Conservation (phyloP, 1,140 invertebrate species). For the Brachionus rotundiformis region DNA sequence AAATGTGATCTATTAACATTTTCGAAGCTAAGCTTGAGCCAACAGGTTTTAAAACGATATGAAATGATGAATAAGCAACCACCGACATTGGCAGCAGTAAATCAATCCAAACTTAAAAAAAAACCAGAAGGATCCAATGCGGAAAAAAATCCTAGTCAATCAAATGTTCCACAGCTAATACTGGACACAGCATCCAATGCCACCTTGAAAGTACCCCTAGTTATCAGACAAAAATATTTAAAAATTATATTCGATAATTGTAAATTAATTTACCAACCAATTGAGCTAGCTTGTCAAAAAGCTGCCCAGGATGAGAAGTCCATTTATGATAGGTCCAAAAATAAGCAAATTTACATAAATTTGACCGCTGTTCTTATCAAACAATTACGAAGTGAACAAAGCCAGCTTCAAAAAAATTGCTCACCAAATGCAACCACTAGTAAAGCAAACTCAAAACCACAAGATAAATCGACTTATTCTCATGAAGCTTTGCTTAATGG, state of each 20-base stretch:
- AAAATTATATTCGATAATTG: slow-evolving; percentile 45
- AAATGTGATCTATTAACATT: slow-evolving; percentile 27
- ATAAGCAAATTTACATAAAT: slow-evolving; percentile 45
- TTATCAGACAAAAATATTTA: slow-evolving; percentile 24
- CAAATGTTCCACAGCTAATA: slow-evolving; percentile 17
- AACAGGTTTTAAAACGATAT: slow-evolving; percentile 45
- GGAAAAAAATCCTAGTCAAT: background rate
- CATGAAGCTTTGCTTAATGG: slow-evolving; percentile 18
- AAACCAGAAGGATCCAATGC: background rate
- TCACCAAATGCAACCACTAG: background rate
- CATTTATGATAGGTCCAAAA: slow-evolving; percentile 46
- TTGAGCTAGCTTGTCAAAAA: slow-evolving; percentile 43
- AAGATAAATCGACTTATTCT: background rate
- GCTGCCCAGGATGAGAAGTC: slow-evolving; percentile 41
- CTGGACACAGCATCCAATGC: slow-evolving; percentile 3
- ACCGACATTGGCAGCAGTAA: slow-evolving; percentile 1
- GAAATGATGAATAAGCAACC: slow-evolving; percentile 34
- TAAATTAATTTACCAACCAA: background rate
- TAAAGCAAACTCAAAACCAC: background rate
- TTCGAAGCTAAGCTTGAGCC: slow-evolving; percentile 1
- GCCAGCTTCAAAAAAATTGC: background rate
- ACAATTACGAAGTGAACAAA: slow-evolving; percentile 1
- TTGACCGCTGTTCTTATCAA: slow-evolving; percentile 24
- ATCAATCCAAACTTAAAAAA: slow-evolving; percentile 35
- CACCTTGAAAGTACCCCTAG: background rate